Conservation (phyloP, 2,797 vertebrate genomes). For the Poecile montanus region DNA sequence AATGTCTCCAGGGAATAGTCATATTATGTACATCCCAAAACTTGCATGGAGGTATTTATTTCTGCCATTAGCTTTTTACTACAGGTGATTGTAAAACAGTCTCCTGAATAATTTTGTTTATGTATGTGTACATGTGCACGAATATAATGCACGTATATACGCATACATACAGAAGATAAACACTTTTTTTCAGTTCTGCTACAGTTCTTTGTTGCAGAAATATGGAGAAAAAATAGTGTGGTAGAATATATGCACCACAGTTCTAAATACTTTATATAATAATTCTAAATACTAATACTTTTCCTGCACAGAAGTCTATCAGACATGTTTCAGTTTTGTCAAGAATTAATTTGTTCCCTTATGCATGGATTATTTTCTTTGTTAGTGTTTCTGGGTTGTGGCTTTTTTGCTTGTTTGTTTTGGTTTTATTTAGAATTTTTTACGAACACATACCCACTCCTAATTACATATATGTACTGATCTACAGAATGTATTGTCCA, state of each 20-base stretch:
- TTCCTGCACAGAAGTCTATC: background rate
- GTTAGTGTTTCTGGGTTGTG: background rate
- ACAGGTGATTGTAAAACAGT: background rate
- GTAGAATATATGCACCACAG: background rate
- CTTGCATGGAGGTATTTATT: background rate
- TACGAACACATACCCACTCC: background rate
- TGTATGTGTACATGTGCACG: background rate
- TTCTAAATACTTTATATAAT: too few relatives aligned
- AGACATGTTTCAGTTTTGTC: background rate
- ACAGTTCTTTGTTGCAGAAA: background rate
- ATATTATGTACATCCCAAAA: background rate
- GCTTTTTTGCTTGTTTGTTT: background rate
- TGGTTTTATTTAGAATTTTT: background rate
- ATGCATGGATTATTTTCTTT: background rate
- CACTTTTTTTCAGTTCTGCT: background rate
- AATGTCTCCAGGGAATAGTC: background rate
- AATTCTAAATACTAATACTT: background rate
- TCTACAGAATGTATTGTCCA: background rate
- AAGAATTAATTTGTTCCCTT: background rate
- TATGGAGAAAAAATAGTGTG: background rate
- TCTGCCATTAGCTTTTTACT: background rate
- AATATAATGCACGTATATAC: background rate
- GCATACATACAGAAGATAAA: background rate
- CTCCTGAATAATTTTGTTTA: background rate
- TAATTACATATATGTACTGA: background rate